Base-by-base conservation (phyloP, 2,888 invertebrate genomes). In the Scaptomyza cyrtandrae region DNA sequence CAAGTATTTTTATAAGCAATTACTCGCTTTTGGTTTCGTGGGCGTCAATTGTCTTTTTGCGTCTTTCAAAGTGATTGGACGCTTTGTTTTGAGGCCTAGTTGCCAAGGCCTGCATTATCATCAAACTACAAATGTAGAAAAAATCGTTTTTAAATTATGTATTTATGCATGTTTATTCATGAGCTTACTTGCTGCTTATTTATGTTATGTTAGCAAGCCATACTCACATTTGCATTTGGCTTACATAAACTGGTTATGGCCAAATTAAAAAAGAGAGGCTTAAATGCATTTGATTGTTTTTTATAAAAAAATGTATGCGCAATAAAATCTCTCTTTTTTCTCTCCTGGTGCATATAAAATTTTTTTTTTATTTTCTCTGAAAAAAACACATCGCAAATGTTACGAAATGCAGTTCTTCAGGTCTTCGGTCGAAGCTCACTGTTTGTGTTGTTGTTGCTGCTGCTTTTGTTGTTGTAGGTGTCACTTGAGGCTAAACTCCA, bases 241-340 rank as follows among this genome's bases (percentile, higher is more conserved):
- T 82, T 79, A 71, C 76, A 75, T 82, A 78, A 83, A 71, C 76
- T 57, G 62, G 65, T 70, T 66, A 48, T 46, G 48, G 63, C 53
- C 53, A 44, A 80, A 71, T 80, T 80, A 88, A 74, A 70, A 69
- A 80, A 84, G n/a, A 85, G 66, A 69, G 14, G 0, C 10, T 87
- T 76, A 84, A 87, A 85, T 89, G 89, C 83, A 83, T 81, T 83
- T 71, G 70, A 81, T 83, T 85, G 72, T 75, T 75, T 75, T n/a
- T 2, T 44, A 19, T 44, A 5, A 19, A n/a, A 3, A 72, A 67
- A 77, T 86, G 80, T 88, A 74, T 80, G 75, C 80, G 67, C 76
- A 62, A 62, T 62, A 64, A 84, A 54, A 49, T 52, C 52, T 52
- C 37, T 39, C 41, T 6, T 33, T 10, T 10, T 10, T 16, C 16